Evolutionary conservation across 2,888 invertebrate species (phyloP), one percentile per base, ranked within the genome.

Genomic region (Aporophyla lueneburgensis): DNA sequence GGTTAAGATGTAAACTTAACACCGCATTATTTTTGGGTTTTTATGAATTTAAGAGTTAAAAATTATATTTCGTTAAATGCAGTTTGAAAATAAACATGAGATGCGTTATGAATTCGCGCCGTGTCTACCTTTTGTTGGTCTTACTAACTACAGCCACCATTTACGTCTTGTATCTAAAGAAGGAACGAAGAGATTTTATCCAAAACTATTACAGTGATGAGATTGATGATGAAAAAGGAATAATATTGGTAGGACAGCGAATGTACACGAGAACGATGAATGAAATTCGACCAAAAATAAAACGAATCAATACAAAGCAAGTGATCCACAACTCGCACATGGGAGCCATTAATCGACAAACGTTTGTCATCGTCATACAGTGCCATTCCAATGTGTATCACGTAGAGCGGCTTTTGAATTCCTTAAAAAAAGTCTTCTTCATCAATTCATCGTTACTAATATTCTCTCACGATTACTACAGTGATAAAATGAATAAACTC

Each of bases 391-490:
- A 90, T 71, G 76, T 81, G 4, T 33, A 74, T 5, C 89, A 90
- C 59, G 78, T 93, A 2, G 75, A 86, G 46, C 74, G 87, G 10
- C 86, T 93, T 1, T 67, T 93, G 1, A 66, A 84, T 33, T 89
- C 91, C 5, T 74, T 93, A 16, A 83, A 85, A 58, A 77, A 79
- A 5, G 87, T 89, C 0, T 71, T 78, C 10, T 92, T 90, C 2
- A 92, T 93, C 2, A 74, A 79, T 2, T 87, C 86, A 40, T 76
- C 91, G 2, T 56, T 94, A 6, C 75, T 94, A 0, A 91, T 94
- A 77, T 93, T 87, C 73, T 88, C 88, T 5, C 92, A 91, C 40
- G 85, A 89, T 54, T 71, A 80, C 67, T 91, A 80, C 61, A 86
- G 90, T 67, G 46, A 74, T 3, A 72, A 83, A 43, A 89, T 91